Evolutionary conservation across 1,140 invertebrate genomes (phyloP).

Genomic region (Cydia pomonella): DNA sequence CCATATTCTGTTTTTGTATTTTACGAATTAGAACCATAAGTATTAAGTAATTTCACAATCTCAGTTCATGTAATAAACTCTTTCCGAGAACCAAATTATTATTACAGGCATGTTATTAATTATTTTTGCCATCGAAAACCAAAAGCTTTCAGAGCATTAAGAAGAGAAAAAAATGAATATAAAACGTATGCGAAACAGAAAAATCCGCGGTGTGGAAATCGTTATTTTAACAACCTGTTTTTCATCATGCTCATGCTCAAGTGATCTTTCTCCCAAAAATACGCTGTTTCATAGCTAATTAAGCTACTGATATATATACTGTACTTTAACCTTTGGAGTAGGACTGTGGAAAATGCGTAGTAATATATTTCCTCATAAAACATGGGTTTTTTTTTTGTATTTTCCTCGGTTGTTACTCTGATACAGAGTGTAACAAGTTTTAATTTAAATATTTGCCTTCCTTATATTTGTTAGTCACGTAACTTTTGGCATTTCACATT

Average conservation of each 20-base stretch:
- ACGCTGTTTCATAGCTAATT: neutral
- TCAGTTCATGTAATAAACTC: no score
- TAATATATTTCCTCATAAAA: neutral
- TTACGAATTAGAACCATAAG: no score
- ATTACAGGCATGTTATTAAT: no score
- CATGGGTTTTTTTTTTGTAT: neutral
- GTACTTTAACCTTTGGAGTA: neutral
- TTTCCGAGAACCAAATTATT: no score
- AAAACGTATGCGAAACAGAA: neutral
- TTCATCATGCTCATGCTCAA: neutral
- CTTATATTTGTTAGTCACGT: no score
- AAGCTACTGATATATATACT: neutral
- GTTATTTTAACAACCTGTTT: conserved; percentile 10
- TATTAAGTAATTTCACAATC: no score
- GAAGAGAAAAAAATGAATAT: neutral
- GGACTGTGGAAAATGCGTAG: neutral
- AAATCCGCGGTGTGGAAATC: neutral
- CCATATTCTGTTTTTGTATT: no score
- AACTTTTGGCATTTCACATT: no score
- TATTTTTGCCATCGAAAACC: no score
- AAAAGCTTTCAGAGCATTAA: no score
- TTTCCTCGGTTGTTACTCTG: neutral
- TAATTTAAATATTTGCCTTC: no score
- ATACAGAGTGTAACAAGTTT: no score
- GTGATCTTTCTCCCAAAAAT: neutral